Base-by-base conservation (phyloP, 2,797 vertebrate genomes). In the Acrossocheilus fasciatus region DNA sequence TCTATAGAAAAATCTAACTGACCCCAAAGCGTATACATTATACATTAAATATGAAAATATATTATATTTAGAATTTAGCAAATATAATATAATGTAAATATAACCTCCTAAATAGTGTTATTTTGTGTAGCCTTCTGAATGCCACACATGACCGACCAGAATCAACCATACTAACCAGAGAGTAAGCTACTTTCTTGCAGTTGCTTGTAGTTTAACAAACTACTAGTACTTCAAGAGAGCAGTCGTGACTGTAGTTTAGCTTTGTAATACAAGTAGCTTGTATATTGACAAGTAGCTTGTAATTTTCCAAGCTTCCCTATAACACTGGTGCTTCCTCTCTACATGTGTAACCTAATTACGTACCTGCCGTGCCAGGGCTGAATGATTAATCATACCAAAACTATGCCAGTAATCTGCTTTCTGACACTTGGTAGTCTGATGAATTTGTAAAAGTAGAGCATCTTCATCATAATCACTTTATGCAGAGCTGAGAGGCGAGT, bases 401-500 rank as follows among this genome's bases (percentile, higher is more conserved):
- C 17, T 4, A 50, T 81, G 10, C 0, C 41, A 47, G 17, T 34
- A 1, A 52, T 39, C 64, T 26, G 14, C 50, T 69, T 68, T 80
- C n/a, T 20, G 78, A 66, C 12, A 43, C 2, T 78, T 62, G 18
- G 50, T 14, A 75, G 26, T 50, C 17, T 52, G 6, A 57, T 57
- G 34, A n/a, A 77, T 57, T 77, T 23, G 18, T 77, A 23, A 79
- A 54, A 30, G 45, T 59, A 64, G 26, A n/a, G 30, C 43, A 73
- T 23, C 41, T 41, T 50, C 17, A 66, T 34, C 34, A 23, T 57
- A 43, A 62, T 8, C 45, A 7, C 17, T 34, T 39, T 50, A 54
- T 86, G 80, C 86, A 54, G 83, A 90, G 73, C 68, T 82, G 34
- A 86, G 86, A 87, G 87, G 66, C 89, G 80, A 83, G 91, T 94